These are phyloP conservation scores for Carassius gibelio DNA, from an alignment of 2,113 vertebrate genomes.

Conservation along the genomic window DNA sequence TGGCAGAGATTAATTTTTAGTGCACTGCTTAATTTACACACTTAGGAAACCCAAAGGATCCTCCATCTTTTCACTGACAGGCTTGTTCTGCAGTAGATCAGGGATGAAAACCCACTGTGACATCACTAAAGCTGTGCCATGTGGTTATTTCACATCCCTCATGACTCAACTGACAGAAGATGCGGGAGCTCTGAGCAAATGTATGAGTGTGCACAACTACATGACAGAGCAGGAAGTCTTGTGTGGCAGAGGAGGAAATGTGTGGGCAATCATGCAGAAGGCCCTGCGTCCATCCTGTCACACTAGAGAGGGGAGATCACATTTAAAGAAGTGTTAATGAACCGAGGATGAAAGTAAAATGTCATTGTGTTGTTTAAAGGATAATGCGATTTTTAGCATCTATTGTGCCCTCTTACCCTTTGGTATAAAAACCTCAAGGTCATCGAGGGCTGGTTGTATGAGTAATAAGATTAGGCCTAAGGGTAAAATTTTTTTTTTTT, in stretches of 20 bases:
- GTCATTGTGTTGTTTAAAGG: slow-evolving; percentile 6
- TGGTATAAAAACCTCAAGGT: neutral
- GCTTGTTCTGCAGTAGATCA: neutral
- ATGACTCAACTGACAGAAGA: slow-evolving; percentile 31
- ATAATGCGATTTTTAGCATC: neutral
- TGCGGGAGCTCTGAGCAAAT: slow-evolving; percentile 6
- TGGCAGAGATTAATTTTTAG: neutral
- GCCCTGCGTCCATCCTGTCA: slow-evolving; percentile 5
- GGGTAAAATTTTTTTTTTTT: neutral
- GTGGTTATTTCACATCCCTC: slow-evolving; percentile 30
- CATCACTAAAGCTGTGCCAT: slow-evolving; percentile 38
- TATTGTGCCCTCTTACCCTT: neutral
- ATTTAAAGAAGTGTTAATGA: slow-evolving; percentile 33
- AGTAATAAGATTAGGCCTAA: neutral
- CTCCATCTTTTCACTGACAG: neutral
- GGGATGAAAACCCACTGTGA: slow-evolving; percentile 11
- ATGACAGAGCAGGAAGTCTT: slow-evolving; percentile 19
- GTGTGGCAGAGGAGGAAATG: neutral
- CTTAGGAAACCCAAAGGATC: neutral
- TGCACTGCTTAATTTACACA: neutral
- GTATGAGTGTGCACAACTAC: slow-evolving; percentile 9
- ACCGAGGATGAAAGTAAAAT: neutral
- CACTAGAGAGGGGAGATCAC: slow-evolving; percentile 8
- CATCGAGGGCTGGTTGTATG: neutral
- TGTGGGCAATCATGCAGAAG: slow-evolving; percentile 25